Base-by-base conservation (phyloP, 2,888 invertebrate genomes). In the Tubulanus polymorphus region DNA sequence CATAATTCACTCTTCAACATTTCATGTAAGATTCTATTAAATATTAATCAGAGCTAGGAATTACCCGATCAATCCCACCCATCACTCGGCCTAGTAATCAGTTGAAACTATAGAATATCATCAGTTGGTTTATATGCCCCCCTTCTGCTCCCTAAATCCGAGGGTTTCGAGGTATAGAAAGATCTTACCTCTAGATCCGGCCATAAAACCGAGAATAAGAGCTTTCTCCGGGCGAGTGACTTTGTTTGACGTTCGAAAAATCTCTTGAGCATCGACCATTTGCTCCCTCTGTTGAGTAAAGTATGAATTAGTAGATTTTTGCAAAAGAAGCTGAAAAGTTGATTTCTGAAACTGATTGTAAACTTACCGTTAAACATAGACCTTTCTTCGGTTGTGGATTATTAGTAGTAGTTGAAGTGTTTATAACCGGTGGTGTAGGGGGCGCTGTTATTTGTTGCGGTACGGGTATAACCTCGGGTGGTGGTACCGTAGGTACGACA, bases 211-310 rank as follows among this genome's bases (percentile, higher is more conserved):
- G 30, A 97, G 84, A 75, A 97, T 97, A 51, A 97, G 88, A 53
- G 95, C 94, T 77, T 97, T 97, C 78, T 97, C 96, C 0, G 94
- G 93, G 64, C 95, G 82, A 2, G 95, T 95, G 52, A 97, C 94
- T 74, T 91, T 89, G 79, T 96, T 96, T 37, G 96, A 94, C 61
- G 90, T 91, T 54, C 90, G 84, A 84, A 97, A 96, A 91, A 97
- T 95, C 75, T 96, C 94, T 78, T 95, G 94, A 1, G 95, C 96
- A 78, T 94, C 93, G 77, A 91, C 82, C 87, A 94, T 93, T 85
- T 95, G 93, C 79, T 95, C 94, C 74, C 90, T 87, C 93, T 94
- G 82, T 45, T n/a, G n/a, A n/a, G n/a, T n/a, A n/a, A n/a, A n/a
- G n/a, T n/a, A 67, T 63, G 8, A 54, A 28, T 51, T 25, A 53